Conservation (phyloP, 1,140 invertebrate genomes). For the Caerostris darwini region DNA sequence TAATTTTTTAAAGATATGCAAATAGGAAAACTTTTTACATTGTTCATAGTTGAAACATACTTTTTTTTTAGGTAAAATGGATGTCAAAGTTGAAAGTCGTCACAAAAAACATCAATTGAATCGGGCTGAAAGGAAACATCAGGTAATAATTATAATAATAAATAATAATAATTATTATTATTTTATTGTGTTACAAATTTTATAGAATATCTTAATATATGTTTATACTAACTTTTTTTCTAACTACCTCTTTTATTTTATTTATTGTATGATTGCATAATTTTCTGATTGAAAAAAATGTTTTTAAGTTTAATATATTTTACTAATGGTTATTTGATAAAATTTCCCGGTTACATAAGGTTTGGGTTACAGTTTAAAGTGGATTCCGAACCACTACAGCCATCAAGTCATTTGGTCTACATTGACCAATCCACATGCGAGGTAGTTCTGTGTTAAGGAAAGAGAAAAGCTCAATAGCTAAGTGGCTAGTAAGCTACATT, state of each 20-base stretch:
- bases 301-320: too few relatives aligned
- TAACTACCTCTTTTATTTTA: not conserved
- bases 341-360: too few relatives aligned
- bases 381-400: too few relatives aligned
- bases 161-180: too few relatives aligned
- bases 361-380: too few relatives aligned
- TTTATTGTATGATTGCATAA: constrained; percentile 80
- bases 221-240: not conserved
- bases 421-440: too few relatives aligned
- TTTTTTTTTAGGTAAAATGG: constrained; percentile 58
- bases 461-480: too few relatives aligned
- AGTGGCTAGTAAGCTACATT: too few relatives aligned
- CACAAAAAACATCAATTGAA: constrained; percentile 41
- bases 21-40: not conserved
- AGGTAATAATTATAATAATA: constrained; percentile 61
- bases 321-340: too few relatives aligned
- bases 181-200: not conserved
- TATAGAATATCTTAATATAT: not conserved
- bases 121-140: constrained; percentile 50
- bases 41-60: not conserved
- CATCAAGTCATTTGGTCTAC: too few relatives aligned
- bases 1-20: not conserved
- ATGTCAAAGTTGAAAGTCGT: constrained; percentile 41
- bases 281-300: too few relatives aligned
- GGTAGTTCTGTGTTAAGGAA: too few relatives aligned